Base-by-base conservation (phyloP, 2,113 vertebrate genomes). In the Carlito syrichta region DNA sequence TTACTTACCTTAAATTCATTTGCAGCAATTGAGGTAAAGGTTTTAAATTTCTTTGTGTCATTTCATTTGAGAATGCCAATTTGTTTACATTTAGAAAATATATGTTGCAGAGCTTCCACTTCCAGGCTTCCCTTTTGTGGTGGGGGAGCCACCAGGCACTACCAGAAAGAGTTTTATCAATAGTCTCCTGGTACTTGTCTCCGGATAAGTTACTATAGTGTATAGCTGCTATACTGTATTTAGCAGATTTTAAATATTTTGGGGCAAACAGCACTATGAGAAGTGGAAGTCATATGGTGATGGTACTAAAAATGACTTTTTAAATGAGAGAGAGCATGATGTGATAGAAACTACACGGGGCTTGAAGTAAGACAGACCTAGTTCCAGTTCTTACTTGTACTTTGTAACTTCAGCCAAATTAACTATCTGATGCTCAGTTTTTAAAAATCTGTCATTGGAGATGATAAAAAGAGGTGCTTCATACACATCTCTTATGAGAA, bases 381-480 rank as follows among this genome's bases (percentile, higher is more conserved):
- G 5, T 83, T 71, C n/a, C 54, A 93, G 32, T 76, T 96, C n/a
- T 94, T 62, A 38, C 14, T 89, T 38, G 77, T n/a, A n/a, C n/a
- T n/a, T 43, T 73, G 4, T 85, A 86, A 58, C 23, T 89, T 81
- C n/a, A 96, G 43, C 76, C 30, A 94, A 23, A 30, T 94, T 95
- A 94, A 54, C 54, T 84, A 76, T 82, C 43, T 48, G 40, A 69
- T 58, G 60, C 40, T 88, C 43, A 69, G 62, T 12, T 73, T 8
- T 16, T 27, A 4, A 45, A 16, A 78, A 81, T 66, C 43, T 48
- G 32, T 60, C 77, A 43, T 82, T 81, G 48, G 85, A 79, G 17
- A 88, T 79, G 78, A 84, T 91, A 91, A 66, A 92, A 66, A 90
- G 83, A 83, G 38, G 35, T 86, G 87, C 48, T 94, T 94, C 56